Evolutionary conservation across 2,113 vertebrate genomes (phyloP), one percentile per base, ranked within the genome.

Genomic region (Gavialis gangeticus): DNA sequence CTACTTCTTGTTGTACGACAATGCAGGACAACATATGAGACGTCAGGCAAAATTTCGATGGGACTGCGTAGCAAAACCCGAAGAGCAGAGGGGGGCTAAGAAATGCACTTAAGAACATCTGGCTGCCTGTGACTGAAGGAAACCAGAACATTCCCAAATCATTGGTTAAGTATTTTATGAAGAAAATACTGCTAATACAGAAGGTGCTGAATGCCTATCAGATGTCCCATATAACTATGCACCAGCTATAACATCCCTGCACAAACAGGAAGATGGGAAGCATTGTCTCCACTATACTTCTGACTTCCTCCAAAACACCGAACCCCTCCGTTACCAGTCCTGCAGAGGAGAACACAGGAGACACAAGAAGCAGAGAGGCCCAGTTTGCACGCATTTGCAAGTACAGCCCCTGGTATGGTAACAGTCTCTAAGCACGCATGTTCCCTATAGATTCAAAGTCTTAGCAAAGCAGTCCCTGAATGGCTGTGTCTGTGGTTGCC

Each of bases 321-420:
- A 71, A 22, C 66, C 83, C 11, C 22, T 78, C 34, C 37, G 22
- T 79, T 85, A 21, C 18, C 64, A 88, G 57, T 64, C 76, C 15
- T 25, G 19, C 21, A 59, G 87, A 82, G 76, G 63, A 57, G 91
- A 34, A 78, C 91, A 91, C 59, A 79, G 14, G 8, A 60, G 69
- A 89, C 0, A 0, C 63, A 63, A 88, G 88, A 96, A 86, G 0
- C 37, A 90, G 76, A 89, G 91, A 85, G 46, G 54, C 15, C 60
- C 64, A 2, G 82, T 87, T 95, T 89, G 64, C 85, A 28, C 84
- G 56, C 15, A 30, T 85, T 91, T 96, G 90, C 34, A 92, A 16
- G 66, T 91, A 89, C 84, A 94, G 60, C 15, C 87, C 77, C 84
- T 77, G 69, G 37, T 95, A 89, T 82, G 90, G 96, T 94, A 96